Conservation (phyloP, 2,113 vertebrate species). For the Oplegnathus fasciatus region DNA sequence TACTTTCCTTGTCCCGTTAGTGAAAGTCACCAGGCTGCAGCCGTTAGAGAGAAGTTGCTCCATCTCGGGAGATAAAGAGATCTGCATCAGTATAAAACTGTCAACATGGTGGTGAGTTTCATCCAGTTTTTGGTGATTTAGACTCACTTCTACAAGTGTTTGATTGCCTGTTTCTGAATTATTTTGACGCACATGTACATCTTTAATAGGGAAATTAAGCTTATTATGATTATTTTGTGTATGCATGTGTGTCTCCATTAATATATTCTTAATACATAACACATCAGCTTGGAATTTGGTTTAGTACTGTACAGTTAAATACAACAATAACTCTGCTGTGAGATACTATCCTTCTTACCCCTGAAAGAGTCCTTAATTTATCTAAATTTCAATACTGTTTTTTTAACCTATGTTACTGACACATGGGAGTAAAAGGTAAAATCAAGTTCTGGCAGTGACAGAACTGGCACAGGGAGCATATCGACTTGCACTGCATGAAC, state of each 20-base stretch:
- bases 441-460: slow-evolving; percentile 54
- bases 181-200: background rate
- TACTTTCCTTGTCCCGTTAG: slow-evolving; percentile 78
- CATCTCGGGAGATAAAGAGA: slow-evolving; percentile 63
- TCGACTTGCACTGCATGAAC: slow-evolving; percentile 67
- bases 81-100: background rate
- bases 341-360: background rate
- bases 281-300: background rate
- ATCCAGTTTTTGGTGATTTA: background rate
- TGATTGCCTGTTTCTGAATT: background rate
- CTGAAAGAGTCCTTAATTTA: background rate
- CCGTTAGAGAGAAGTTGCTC: slow-evolving; percentile 71
- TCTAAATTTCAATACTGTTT: background rate
- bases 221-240: no score
- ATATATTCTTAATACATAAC: background rate
- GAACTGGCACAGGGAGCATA: slow-evolving; percentile 33
- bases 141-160: background rate
- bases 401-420: background rate
- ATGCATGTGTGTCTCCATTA: background rate
- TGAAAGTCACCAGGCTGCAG: slow-evolving; percentile 60
- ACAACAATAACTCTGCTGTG: background rate
- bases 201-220: background rate
- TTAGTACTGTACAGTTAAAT: background rate
- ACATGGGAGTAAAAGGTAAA: slow-evolving; percentile 20
- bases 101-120: no score